A percentile compares a stretch with the other conserved stretches of the same genome.
These are phyloP conservation scores for Dendronephthya gigantea DNA, from an alignment of 64 coral and sea anemone genomes.

Conservation along the genomic window DNA sequence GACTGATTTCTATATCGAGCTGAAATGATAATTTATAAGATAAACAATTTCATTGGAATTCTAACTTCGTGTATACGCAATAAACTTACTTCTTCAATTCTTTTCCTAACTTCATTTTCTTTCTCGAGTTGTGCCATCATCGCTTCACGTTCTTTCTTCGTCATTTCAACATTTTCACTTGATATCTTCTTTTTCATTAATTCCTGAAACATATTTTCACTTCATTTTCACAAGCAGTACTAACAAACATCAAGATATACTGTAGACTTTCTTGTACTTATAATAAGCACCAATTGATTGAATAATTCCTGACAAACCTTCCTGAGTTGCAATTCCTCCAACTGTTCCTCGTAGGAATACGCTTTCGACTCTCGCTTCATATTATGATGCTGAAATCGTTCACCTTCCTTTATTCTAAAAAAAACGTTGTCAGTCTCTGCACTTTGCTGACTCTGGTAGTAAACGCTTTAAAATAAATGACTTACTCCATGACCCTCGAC, in stretches of 20 bases:
- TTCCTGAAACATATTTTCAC: slow-evolving; percentile 1
- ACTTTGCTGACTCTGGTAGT: too few species aligned
- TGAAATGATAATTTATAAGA: too few species aligned
- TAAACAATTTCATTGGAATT: too few species aligned
- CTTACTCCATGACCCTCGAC: slow-evolving; percentile 38
- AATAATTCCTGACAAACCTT: slow-evolving; percentile 41
- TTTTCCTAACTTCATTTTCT: slow-evolving; percentile 71
- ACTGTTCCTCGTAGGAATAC: slow-evolving; percentile 85
- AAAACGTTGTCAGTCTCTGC: too few species aligned
- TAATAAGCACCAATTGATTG: too few species aligned
- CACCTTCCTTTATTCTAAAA: slow-evolving; percentile 34
- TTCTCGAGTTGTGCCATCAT: slow-evolving; percentile 57
- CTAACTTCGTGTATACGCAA: too few species aligned
- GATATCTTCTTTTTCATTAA: slow-evolving; percentile 61
- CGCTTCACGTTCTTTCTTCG: slow-evolving; percentile 69
- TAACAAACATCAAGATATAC: too few species aligned
- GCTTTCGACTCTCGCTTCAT: slow-evolving; percentile 89
- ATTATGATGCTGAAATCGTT: slow-evolving; percentile 49
- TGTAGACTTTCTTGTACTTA: too few species aligned
- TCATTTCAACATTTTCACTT: slow-evolving; percentile 53
- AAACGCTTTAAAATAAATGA: neutral
- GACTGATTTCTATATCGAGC: slow-evolving; percentile 27
- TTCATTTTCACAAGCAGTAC: neutral
- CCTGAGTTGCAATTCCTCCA: slow-evolving; percentile 56
- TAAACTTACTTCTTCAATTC: slow-evolving; percentile 46